Base-by-base conservation (phyloP, 53 echinoderm and acorn worm genomes). In the Echinometra lucunter region DNA sequence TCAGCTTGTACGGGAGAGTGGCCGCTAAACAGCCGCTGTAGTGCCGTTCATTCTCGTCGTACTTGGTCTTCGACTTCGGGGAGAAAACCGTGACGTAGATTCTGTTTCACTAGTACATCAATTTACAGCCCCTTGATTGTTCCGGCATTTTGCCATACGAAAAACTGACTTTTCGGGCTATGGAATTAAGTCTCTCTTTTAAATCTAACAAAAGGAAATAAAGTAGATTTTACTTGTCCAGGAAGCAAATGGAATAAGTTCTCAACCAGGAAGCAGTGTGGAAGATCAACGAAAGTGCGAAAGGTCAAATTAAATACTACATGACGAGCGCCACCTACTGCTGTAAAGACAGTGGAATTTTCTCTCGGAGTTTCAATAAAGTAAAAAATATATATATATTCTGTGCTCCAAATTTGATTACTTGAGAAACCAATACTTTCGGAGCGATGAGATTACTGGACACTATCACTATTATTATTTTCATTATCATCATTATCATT, bases 101-200 rank as follows among this genome's bases (percentile, higher is more conserved):
- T 72, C 19, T 78, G 38, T 78, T 78, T 42, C 78, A 78, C 78
- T 78, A 90, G 35, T 90, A 37, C 66, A 60, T 25, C 58, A 60
- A 60, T 58, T 66, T 25, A 90, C 90, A 90, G 66, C 90, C 90
- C 90, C 90, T 90, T 3, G 90, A 90, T 35, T 90, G 58, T 66
- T 90, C 90, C 90, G 90, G 90, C 90, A 90, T 90, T 90, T 90
- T 90, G 90, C 66, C 10, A 12, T 23, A 63, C 63, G 38, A 66
- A 35, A 34, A 0, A 38, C 37, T 16, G 66, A 38, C 23, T 60
- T 66, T 34, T 27, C 19, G 40, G 21, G 37, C 16, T 12, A 66
- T 42, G 90, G 66, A 38, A 90, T 28, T 34, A 6, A 38, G 34
- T 66, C 37, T 40, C 63, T 37, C 38, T 40, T 13, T 23, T 90